Conservation (phyloP, 2,888 invertebrate species). For the Ornithoptera priamus region DNA sequence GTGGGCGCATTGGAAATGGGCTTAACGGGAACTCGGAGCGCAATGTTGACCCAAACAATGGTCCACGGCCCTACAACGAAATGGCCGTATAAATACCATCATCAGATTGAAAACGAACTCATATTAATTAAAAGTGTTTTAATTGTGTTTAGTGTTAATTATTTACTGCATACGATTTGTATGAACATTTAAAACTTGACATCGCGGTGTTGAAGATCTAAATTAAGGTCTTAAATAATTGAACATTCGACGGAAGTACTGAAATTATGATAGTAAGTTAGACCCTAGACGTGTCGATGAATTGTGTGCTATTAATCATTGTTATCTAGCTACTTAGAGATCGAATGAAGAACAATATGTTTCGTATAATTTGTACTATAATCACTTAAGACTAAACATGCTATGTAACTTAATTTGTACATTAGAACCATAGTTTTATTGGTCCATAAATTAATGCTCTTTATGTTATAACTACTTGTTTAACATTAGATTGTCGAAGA, state of each 20-base stretch:
- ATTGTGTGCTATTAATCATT: not conserved
- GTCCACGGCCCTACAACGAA: slow-evolving; percentile 62
- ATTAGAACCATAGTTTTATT: not conserved
- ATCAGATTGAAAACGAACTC: not conserved
- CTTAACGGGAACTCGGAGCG: slow-evolving; percentile 72
- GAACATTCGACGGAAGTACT: not conserved
- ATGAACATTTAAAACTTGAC: slow-evolving; percentile 1
- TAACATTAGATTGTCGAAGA: not conserved
- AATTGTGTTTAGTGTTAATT: slow-evolving; percentile 15
- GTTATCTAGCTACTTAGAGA: not conserved
- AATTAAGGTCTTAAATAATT: not conserved
- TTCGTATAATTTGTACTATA: not conserved
- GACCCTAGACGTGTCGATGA: not conserved
- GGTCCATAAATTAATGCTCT: not conserved
- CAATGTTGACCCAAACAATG: slow-evolving; percentile 60
- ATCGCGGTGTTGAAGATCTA: not conserved
- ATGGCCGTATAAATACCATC: slow-evolving; percentile 57
- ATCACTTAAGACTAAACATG: not conserved
- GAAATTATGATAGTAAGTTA: slow-evolving; percentile 5
- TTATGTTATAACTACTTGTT: not conserved
- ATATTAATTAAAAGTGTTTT: not conserved
- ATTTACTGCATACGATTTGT: not conserved
- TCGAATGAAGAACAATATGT: not conserved
- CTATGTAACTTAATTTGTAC: not conserved
- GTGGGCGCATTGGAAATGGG: slow-evolving; percentile 64